A percentile compares a stretch with the other conserved stretches of the same genome.
Evolutionary conservation across 1,140 invertebrate genomes (phyloP).

Genomic region (Ctenoplectra terminalis): DNA sequence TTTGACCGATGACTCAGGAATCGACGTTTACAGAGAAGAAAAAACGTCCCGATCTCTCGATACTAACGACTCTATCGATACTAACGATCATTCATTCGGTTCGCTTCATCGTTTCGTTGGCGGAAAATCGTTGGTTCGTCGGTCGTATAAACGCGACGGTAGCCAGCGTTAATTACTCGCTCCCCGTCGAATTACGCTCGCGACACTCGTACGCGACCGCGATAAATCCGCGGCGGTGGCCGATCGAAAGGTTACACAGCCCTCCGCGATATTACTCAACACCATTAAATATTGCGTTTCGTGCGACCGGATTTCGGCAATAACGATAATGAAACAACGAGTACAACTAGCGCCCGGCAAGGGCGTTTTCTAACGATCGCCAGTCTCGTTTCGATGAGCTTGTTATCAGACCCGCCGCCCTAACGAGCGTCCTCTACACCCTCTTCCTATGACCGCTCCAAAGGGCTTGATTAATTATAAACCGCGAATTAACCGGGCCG

Average conservation of each 20-base stretch:
- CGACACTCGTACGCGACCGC: constrained; percentile 27
- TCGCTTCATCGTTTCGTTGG: background rate
- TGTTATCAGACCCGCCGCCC: constrained; percentile 29
- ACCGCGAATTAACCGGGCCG: constrained; percentile 46
- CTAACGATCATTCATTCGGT: background rate
- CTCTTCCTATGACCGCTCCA: background rate
- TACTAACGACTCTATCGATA: no score
- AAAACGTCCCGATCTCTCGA: no score
- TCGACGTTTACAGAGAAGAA: no score
- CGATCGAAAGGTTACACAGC: constrained; percentile 26
- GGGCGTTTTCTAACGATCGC: constrained; percentile 44
- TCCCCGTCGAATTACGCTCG: constrained; percentile 30
- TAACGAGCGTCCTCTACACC: constrained; percentile 8
- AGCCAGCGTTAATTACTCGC: constrained; percentile 36
- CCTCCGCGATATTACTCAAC: constrained; percentile 44
- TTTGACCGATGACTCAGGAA: background rate
- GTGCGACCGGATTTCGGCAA: constrained; percentile 43
- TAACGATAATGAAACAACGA: constrained; percentile 54
- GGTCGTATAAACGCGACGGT: background rate
- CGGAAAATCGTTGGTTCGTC: background rate
- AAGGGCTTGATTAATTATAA: constrained; percentile 59
- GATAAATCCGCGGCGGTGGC: constrained; percentile 26
- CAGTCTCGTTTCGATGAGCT: constrained; percentile 39
- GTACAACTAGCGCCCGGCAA: background rate
- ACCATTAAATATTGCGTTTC: constrained; percentile 41